Evolutionary conservation across 2,113 vertebrate genomes (phyloP).

Genomic region (Oncorhynchus gorbuscha): DNA sequence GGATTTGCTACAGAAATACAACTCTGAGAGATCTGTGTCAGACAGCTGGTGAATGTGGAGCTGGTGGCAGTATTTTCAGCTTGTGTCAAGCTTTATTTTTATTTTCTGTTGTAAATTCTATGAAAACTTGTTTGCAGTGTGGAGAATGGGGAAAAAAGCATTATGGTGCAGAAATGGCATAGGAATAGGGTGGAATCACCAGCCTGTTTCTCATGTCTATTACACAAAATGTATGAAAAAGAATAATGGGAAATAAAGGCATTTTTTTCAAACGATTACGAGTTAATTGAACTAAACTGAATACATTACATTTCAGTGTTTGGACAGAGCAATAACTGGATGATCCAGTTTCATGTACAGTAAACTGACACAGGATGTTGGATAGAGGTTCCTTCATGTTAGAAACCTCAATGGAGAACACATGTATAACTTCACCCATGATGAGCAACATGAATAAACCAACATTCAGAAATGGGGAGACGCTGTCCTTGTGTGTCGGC

Average conservation of each 20-base stretch:
- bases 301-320: not conserved
- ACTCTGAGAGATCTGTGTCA: slow-evolving; percentile 58
- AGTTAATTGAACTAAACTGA: not conserved
- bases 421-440: too few relatives aligned
- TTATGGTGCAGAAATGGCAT: slow-evolving; percentile 65
- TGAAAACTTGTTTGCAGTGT: slow-evolving; percentile 77
- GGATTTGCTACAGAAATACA: slow-evolving; percentile 68
- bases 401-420: not conserved
- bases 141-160: slow-evolving; percentile 47
- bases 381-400: not conserved
- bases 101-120: slow-evolving; percentile 95
- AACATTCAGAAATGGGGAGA: not conserved
- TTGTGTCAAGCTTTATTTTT: slow-evolving; percentile 99
- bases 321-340: not conserved
- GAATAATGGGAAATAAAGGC: slow-evolving; percentile 75
- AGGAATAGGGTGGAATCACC: slow-evolving; percentile 53
- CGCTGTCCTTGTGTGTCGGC: slow-evolving; percentile 18
- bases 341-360: not conserved
- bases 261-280: slow-evolving; percentile 53
- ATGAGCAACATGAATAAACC: not conserved
- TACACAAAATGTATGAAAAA: slow-evolving; percentile 75
- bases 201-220: slow-evolving; percentile 76
- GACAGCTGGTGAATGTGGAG: slow-evolving; percentile 55
- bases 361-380: not conserved
- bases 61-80: slow-evolving; percentile 88